Percentiles rank a stretch among this genome's conserved stretches.
These are phyloP conservation scores for Rambutsinella grinnellia DNA, from an alignment of 2,888 invertebrate species.

Conservation along the genomic window DNA sequence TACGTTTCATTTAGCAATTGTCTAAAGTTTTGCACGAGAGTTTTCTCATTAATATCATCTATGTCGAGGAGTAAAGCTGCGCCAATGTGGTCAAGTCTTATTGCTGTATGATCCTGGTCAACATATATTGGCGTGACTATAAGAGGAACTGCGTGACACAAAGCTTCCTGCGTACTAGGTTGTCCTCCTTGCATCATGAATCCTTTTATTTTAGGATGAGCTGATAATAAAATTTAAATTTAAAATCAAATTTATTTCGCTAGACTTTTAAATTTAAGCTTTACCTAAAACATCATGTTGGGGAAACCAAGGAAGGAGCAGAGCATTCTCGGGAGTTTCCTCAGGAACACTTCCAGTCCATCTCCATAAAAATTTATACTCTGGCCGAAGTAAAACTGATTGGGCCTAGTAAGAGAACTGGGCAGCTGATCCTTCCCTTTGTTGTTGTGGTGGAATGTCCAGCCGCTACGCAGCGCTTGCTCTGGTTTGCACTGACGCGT, in stretches of 20 bases:
- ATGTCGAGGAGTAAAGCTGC: conserved; percentile 44
- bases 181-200: conserved; percentile 55
- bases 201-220: conserved; percentile 51
- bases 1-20: conserved; percentile 30
- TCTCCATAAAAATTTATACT: conserved; percentile 63
- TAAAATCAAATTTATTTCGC: no score
- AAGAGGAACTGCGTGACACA: conserved; percentile 60
- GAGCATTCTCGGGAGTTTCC: conserved; percentile 61
- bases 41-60: no score
- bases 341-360: conserved; percentile 57
- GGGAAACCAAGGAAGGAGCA: conserved; percentile 63
- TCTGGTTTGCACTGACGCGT: no score
- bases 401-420: no score
- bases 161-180: conserved; percentile 59
- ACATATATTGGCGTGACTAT: conserved; percentile 53
- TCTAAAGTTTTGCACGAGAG: conserved; percentile 11
- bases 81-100: conserved; percentile 34
- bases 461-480: no score
- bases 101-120: conserved; percentile 59
- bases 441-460: no score
- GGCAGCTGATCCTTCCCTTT: no score
- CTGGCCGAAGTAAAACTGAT: no score
- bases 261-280: no score
- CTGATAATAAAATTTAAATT: no score
- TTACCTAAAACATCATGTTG: conserved; percentile 66